Evolutionary conservation across 2,888 invertebrate species (phyloP), one percentile per base, ranked within the genome.

Genomic region (Quadriops clusia): DNA sequence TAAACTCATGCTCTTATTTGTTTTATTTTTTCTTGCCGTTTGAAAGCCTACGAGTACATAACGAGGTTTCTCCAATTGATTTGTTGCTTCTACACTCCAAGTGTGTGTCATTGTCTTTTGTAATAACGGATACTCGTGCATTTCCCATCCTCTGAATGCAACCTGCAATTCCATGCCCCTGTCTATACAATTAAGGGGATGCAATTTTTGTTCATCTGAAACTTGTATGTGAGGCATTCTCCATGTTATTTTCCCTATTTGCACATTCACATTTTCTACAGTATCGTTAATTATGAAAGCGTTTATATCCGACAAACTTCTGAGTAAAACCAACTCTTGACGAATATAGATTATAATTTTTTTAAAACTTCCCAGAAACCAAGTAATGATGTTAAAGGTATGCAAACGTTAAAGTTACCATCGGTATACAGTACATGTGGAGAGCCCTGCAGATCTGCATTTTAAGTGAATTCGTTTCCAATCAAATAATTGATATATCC

Each of bases 21-120:
- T 26, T 12, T 43, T 35, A 40, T 49, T 50, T 45, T 54, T 56
- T 37, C 47, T 39, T 29, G 48, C 39, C 9, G 53, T 58, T 47
- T 61, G 58, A 28, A 58, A 49, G 7, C 46, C 56, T 11, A 59
- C 21, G 24, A 61, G 50, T 9, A 60, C 37, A 38, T 40, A 61
- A 26, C 56, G 36, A 2, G 58, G 57, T 42, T 54, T 56, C 42
- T 58, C 57, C 23, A 56, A 33, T 30, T 36, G 33, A 12, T 31
- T 26, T 9, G 22, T 15, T n/a, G 53, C 54, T 38, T 53, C 50
- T 2, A 52, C 33, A 4, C 45, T 37, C 53, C 55, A 53, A 9
- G 45, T 36, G 35, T 52, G 45, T 34, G 50, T 46, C 27, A 35
- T 38, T 13, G 52, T 49, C 29, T 28, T 28, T 8, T 50, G 55